Evolutionary conservation across 1,140 invertebrate species (phyloP).

Genomic region (Euura lappo): DNA sequence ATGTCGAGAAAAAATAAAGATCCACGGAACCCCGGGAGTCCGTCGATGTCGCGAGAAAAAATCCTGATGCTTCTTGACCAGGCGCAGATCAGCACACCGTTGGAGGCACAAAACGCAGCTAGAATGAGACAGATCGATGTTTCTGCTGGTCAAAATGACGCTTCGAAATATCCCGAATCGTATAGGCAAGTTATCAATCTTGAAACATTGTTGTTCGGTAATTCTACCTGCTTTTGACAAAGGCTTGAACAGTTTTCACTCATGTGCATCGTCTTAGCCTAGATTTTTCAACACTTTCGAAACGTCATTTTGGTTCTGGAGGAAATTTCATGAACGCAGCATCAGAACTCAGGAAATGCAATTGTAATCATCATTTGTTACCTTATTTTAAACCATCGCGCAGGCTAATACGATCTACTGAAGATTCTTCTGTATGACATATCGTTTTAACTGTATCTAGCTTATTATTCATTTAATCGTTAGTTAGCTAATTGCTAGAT

Average conservation of each 20-base stretch:
- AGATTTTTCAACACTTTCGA: neutral
- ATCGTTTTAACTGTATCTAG: too few relatives aligned
- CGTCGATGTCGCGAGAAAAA: conserved; percentile 41
- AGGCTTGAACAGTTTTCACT: neutral
- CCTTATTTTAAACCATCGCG: too few relatives aligned
- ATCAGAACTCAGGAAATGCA: too few relatives aligned
- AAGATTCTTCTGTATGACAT: too few relatives aligned
- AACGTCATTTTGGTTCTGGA: neutral
- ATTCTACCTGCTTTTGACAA: conserved; percentile 35
- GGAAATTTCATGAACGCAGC: neutral
- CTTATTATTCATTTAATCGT: too few relatives aligned
- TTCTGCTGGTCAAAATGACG: conserved; percentile 16
- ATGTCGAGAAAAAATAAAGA: neutral
- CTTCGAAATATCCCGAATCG: conserved; percentile 19
- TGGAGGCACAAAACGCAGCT: conserved; percentile 29
- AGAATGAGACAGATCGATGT: conserved; percentile 30
- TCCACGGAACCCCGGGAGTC: neutral
- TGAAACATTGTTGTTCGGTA: conserved; percentile 54
- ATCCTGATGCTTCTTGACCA: conserved; percentile 55
- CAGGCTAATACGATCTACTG: too few relatives aligned
- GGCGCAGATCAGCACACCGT: conserved; percentile 48
- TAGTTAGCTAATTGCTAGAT: too few relatives aligned
- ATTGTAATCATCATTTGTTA: too few relatives aligned
- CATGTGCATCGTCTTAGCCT: neutral
- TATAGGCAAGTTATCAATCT: conserved; percentile 55